Evolutionary conservation across 2,888 invertebrate species (phyloP).

Genomic region (Callosobruchus maculatus): DNA sequence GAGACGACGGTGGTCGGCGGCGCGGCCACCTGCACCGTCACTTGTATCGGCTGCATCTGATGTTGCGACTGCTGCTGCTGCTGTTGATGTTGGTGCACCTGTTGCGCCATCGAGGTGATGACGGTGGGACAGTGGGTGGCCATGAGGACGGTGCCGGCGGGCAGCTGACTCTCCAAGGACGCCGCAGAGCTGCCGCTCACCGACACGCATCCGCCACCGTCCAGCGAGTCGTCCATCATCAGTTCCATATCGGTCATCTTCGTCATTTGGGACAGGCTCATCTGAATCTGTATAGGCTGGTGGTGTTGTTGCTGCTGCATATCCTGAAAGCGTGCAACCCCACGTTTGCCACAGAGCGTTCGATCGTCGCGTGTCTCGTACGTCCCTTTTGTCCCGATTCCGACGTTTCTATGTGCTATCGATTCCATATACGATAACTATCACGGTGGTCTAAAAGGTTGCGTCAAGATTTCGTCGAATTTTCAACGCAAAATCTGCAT

Average conservation of each 20-base stretch:
- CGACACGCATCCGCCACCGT: conserved; percentile 54
- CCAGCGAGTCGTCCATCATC: conserved; percentile 75
- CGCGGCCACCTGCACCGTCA: conserved; percentile 31
- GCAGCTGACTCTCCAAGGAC: neutral
- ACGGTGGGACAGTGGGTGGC: neutral
- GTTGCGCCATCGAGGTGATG: conserved; percentile 50
- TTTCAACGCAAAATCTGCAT: no score
- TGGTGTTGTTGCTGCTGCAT: neutral
- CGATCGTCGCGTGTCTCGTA: neutral
- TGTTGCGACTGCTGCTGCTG: conserved; percentile 42
- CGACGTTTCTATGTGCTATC: neutral
- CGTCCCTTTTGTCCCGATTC: neutral
- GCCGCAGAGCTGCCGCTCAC: neutral
- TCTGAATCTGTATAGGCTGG: neutral
- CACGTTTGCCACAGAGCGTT: neutral
- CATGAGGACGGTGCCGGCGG: neutral
- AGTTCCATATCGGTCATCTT: conserved; percentile 63
- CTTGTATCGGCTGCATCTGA: conserved; percentile 50
- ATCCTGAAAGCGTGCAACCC: neutral
- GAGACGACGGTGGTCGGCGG: neutral
- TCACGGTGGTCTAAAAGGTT: neutral
- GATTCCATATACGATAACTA: neutral
- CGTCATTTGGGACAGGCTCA: conserved; percentile 55
- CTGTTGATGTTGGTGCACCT: conserved; percentile 39
- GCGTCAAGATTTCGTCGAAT: no score